These are phyloP conservation scores for Aegotheles bennettii DNA, from an alignment of 2,113 vertebrate genomes.

Conservation along the genomic window DNA sequence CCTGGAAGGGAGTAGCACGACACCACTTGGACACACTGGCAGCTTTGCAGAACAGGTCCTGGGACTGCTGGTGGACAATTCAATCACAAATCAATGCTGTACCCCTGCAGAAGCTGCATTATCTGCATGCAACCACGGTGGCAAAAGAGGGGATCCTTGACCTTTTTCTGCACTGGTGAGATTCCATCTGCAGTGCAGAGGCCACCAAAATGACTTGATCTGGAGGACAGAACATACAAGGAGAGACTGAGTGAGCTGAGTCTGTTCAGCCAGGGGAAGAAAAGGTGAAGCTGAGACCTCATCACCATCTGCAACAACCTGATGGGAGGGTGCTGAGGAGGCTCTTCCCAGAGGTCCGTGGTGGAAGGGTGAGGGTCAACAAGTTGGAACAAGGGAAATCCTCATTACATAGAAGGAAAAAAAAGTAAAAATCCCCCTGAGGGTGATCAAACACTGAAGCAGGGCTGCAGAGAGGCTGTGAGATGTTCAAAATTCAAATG, in stretches of 20 bases:
- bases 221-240: neutral
- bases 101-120: neutral
- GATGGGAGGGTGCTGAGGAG: neutral
- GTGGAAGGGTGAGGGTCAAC: neutral
- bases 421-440: no score
- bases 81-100: accelerated
- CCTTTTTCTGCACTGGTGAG: neutral
- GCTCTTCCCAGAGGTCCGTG: accelerated
- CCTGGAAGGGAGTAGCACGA: neutral
- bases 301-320: accelerated
- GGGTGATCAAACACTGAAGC: neutral
- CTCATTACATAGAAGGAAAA: neutral
- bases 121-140: neutral
- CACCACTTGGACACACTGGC: no score
- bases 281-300: neutral
- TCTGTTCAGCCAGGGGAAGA: neutral
- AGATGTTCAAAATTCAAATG: neutral
- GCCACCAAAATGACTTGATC: neutral
- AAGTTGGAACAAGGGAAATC: neutral
- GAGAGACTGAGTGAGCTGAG: neutral
- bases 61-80: neutral
- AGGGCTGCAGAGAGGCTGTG: neutral
- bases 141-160: neutral
- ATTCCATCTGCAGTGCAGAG: neutral
- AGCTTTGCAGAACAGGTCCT: neutral